Evolutionary conservation across 2,113 vertebrate genomes (phyloP).

Genomic region (Mellivora capensis): DNA sequence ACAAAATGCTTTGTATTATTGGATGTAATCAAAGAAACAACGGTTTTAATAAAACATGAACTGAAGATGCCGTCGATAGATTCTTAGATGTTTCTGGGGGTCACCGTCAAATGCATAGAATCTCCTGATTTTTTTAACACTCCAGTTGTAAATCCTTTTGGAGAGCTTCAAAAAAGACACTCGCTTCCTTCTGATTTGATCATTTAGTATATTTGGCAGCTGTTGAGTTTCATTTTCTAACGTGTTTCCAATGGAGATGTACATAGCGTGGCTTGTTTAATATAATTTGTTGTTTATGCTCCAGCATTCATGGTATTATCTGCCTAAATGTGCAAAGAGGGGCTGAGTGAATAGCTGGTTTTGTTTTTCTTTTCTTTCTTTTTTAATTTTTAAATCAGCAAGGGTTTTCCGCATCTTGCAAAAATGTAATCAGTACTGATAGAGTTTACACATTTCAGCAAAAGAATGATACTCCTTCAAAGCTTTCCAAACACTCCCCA

Average conservation of each 20-base stretch:
- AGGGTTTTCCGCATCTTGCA: background rate
- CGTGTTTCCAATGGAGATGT: background rate
- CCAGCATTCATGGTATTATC: background rate
- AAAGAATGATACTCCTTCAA: background rate
- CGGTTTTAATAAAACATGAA: conserved; percentile 45
- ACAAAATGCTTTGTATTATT: conserved; percentile 58
- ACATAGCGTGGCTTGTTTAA: background rate
- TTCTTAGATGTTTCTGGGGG: conserved; percentile 42
- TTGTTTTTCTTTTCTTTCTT: background rate
- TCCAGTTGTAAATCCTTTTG: background rate
- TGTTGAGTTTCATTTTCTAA: background rate
- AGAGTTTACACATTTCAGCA: background rate
- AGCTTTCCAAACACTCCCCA: background rate
- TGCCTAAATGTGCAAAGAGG: conserved; percentile 2
- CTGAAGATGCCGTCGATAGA: conserved; percentile 12
- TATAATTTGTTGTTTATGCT: conserved; percentile 30
- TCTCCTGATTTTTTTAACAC: background rate
- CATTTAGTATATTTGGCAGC: conserved; percentile 12
- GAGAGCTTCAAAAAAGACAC: background rate
- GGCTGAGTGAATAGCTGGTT: background rate
- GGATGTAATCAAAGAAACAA: conserved; percentile 67
- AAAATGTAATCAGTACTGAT: background rate
- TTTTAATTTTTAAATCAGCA: background rate
- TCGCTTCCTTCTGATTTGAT: conserved; percentile 13
- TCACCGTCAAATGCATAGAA: background rate